A percentile compares a stretch with the other conserved stretches of the same genome.
These are phyloP conservation scores for Tyto alba DNA, from an alignment of 2,113 vertebrate species.

Conservation along the genomic window DNA sequence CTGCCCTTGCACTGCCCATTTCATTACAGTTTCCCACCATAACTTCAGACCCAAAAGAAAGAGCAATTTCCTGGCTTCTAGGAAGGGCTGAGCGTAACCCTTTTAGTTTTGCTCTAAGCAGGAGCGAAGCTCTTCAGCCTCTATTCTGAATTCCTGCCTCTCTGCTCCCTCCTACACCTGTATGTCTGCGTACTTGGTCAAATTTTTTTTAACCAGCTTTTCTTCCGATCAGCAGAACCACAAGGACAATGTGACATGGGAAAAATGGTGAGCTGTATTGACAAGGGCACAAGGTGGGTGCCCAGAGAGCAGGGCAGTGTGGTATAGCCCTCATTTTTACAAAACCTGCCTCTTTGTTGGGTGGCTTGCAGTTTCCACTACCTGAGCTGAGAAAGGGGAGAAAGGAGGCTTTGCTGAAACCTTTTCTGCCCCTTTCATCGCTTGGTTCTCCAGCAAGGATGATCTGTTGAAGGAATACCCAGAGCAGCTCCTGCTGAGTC, in stretches of 20 bases:
- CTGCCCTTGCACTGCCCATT: background rate
- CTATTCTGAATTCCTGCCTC: background rate
- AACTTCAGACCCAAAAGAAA: background rate
- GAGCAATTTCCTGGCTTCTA: background rate
- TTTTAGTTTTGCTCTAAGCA: background rate
- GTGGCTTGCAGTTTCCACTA: background rate
- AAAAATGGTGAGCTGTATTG: accelerated
- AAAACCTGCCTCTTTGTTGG: background rate
- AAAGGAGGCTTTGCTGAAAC: background rate
- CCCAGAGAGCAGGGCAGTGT: background rate
- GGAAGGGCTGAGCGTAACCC: background rate
- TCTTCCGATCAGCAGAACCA: background rate
- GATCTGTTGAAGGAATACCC: background rate
- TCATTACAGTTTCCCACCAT: background rate
- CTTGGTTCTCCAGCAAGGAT: background rate
- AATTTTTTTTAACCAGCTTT: background rate
- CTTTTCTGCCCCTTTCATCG: background rate
- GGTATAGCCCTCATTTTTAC: background rate
- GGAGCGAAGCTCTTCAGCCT: background rate
- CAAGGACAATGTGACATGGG: background rate
- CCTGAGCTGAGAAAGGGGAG: background rate
- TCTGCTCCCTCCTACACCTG: background rate
- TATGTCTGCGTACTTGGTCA: background rate
- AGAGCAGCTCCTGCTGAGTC: background rate
- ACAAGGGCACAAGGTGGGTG: background rate